Percentiles rank a stretch among this genome's conserved stretches.
phyloP scores from a whole-genome alignment of 2,113 vertebrate genomes.

The Perognathus longimembris region DNA sequence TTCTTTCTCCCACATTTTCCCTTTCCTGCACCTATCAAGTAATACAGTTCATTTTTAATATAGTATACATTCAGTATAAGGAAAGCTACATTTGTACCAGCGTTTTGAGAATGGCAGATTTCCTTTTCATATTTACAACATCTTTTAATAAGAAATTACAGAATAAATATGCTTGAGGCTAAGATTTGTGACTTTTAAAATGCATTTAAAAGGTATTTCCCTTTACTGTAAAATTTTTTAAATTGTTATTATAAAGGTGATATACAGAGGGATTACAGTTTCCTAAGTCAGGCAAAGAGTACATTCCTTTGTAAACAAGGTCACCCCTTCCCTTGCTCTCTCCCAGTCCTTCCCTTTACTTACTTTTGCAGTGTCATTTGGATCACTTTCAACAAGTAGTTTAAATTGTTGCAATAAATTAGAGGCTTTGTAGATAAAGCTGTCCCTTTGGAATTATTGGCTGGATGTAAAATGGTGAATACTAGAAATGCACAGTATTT shows the following conservation, averaged over 20 bases:
- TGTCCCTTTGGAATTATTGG: constrained; percentile 75
- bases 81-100: no score
- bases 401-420: constrained; percentile 80
- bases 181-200: constrained; percentile 73
- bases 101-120: background rate
- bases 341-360: background rate
- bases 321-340: no score
- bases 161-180: constrained; percentile 56
- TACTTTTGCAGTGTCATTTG: constrained; percentile 73
- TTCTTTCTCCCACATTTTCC: no score
- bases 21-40: no score
- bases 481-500: background rate
- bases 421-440: constrained; percentile 80
- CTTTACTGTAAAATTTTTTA: background rate
- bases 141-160: constrained; percentile 55
- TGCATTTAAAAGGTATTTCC: constrained; percentile 78
- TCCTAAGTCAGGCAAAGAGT: no score
- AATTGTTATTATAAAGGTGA: no score
- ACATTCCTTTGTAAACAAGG: no score
- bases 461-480: constrained; percentile 76
- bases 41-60: no score
- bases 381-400: constrained; percentile 61
- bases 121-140: constrained; percentile 25
- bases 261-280: no score
- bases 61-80: no score